Conservation (phyloP, 1,140 invertebrate genomes). For the Hypsibius dujardini region DNA sequence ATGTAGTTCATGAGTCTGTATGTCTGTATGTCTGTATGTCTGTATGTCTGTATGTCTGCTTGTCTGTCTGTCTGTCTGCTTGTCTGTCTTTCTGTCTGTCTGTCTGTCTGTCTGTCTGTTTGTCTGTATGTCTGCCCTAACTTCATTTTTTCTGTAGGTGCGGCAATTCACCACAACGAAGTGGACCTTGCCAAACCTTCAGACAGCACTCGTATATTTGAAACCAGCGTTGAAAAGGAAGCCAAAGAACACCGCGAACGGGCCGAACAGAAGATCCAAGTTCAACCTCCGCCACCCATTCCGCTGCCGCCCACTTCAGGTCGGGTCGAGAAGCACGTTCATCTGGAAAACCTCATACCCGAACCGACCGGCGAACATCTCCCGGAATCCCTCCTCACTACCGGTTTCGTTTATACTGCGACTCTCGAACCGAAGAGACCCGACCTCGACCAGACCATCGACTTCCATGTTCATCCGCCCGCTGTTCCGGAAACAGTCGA, state of each 20-base stretch:
- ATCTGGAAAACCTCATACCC: background rate
- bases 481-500: background rate
- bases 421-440: conserved; percentile 9
- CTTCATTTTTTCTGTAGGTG: background rate
- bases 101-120: too few relatives aligned
- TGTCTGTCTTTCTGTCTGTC: too few relatives aligned
- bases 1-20: background rate
- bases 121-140: too few relatives aligned
- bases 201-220: background rate
- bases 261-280: background rate
- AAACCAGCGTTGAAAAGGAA: background rate
- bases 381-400: background rate
- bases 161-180: background rate
- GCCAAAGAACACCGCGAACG: background rate
- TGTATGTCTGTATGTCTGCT: too few relatives aligned
- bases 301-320: conserved; percentile 10
- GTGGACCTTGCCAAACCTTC: background rate
- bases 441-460: background rate
- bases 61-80: too few relatives aligned
- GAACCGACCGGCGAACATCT: conserved; percentile 9
- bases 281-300: background rate
- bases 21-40: too few relatives aligned
- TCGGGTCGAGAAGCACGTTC: conserved; percentile 14
- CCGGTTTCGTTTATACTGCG: background rate
- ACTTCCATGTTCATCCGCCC: background rate